These are phyloP conservation scores for Actinostola sp. DNA, from an alignment of 92 coral and sea anemone species.

Conservation along the genomic window DNA sequence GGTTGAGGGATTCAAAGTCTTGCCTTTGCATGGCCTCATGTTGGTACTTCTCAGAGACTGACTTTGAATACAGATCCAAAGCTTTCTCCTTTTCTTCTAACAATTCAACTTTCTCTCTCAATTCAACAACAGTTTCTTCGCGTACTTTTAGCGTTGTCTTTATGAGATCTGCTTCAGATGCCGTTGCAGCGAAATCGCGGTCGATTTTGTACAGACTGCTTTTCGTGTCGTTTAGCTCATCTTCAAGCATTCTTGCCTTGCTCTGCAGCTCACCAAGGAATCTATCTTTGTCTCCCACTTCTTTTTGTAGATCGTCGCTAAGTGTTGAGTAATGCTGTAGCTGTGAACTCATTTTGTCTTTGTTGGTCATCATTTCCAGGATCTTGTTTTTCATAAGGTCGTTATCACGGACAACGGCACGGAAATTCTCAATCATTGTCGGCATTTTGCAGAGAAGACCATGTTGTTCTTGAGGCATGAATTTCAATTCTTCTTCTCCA, in stretches of 20 bases:
- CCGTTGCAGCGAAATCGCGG: conserved; percentile 42
- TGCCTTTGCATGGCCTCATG: conserved; percentile 60
- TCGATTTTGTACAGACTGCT: conserved; percentile 45
- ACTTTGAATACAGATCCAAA: conserved; percentile 72
- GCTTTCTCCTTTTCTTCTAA: conserved; percentile 82
- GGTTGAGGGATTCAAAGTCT: conserved; percentile 46
- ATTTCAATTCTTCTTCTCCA: conserved; percentile 56
- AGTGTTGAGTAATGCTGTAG: conserved; percentile 53
- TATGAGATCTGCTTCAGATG: conserved; percentile 54
- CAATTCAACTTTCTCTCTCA: conserved; percentile 67
- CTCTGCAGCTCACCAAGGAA: conserved; percentile 42
- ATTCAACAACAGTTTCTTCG: conserved; percentile 60
- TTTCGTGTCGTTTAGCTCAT: conserved; percentile 46
- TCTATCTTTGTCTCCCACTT: conserved; percentile 55
- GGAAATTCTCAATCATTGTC: conserved; percentile 80
- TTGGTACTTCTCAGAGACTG: conserved; percentile 74
- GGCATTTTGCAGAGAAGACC: conserved; percentile 84
- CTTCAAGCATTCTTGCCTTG: conserved; percentile 49
- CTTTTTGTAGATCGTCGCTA: conserved; percentile 63
- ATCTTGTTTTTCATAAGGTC: conserved; percentile 61
- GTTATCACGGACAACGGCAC: conserved; percentile 80
- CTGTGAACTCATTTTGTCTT: conserved; percentile 69
- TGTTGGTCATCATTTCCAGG: conserved; percentile 35
- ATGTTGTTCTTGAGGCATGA: conserved; percentile 24
- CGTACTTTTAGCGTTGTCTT: conserved; percentile 58